Evolutionary conservation across 2,888 invertebrate genomes (phyloP), one percentile per base, ranked within the genome.

Genomic region (Tenthredo mesomela): DNA sequence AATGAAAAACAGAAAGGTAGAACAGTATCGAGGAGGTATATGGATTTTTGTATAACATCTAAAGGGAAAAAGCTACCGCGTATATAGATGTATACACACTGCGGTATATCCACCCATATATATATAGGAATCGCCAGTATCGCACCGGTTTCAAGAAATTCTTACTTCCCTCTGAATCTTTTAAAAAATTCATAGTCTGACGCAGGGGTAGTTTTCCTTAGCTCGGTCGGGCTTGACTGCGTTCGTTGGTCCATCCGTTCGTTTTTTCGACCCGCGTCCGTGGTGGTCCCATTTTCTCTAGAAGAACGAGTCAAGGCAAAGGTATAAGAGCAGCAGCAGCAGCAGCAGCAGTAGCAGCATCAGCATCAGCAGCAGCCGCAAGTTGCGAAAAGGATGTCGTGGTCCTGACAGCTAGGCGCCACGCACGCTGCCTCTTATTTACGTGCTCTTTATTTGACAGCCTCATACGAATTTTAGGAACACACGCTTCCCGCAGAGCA

Each of bases 371-470:
- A 25, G 61, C 67, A 29, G 18, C 67, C 67, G 67, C 67, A 67
- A 67, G 40, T 40, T 40, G 21, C 71, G 40, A 71, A 71, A 21
- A 71, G 71, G 71, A 71, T 21, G 71, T 50, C 50, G 50, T 77
- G 50, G 77, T 50, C 40, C 50, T 50, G 77, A 77, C 77, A 77
- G 77, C 77, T 50, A 29, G 29, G 21, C 73, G 43, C 77, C 50
- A 77, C 77, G 50, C 50, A 47, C 82, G 70, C 70, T 21, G 47
- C 54, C 71, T 82, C 61, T 82, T 85, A 80, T 82, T 67, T 71
- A 82, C 85, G 70, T 75, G 82, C 85, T 85, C 85, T 80, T 85
- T 70, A 85, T 82, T 82, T 80, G 85, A 85, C 82, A 85, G 71
- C 54, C 82, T 80, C 82, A 82, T 61, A 82, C 70, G 82, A 67